Base-by-base conservation (phyloP, 2,888 invertebrate species). In the Doris montereyensis region DNA sequence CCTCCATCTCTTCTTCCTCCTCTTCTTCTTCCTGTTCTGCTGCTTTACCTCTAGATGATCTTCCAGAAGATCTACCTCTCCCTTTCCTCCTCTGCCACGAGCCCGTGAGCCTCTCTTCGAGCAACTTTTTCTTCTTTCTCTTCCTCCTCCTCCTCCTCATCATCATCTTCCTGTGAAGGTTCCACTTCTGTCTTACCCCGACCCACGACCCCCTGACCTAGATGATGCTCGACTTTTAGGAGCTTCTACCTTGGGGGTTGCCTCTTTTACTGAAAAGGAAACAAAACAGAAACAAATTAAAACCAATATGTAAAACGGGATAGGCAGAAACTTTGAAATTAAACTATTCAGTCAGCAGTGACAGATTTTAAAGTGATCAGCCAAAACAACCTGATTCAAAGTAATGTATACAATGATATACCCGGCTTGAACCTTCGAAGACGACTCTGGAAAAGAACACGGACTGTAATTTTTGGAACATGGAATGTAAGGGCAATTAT, bases 91-190 rank as follows among this genome's bases (percentile, higher is more conserved):
- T 32, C 60, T 52, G 32, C 65, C 28, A 24, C 68, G 52, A 67
- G 68, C 76, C 57, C 52, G 76, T 5, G 24, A n/a, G 77, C 21
- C 24, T 65, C 24, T 35, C 52, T 35, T n/a, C 26, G 13, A 21
- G 5, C 21, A 8, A 72, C 73, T n/a, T 77, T 72, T 32, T 71
- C 77, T 41, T 78, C 72, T 60, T 77, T 71, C 24, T 57, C 67
- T 57, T 67, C 62, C 5, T n/a, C 71, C 24, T 65, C 72, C 13
- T 71, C 71, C 26, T 67, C 77, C 32, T 60, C 41, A 35, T 71
- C 35, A n/a, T 60, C 71, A 32, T 32, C 35, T 28, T 17, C 52
- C 52, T 17, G 52, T 41, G 52, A 41, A 17, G 52, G 5, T 41
- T 41, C 52, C 52, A 41, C 52, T 41, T 10, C 52, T 17, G 5